Evolutionary conservation across 1,140 invertebrate species (phyloP).

Genomic region (Helicoverpa zea): DNA sequence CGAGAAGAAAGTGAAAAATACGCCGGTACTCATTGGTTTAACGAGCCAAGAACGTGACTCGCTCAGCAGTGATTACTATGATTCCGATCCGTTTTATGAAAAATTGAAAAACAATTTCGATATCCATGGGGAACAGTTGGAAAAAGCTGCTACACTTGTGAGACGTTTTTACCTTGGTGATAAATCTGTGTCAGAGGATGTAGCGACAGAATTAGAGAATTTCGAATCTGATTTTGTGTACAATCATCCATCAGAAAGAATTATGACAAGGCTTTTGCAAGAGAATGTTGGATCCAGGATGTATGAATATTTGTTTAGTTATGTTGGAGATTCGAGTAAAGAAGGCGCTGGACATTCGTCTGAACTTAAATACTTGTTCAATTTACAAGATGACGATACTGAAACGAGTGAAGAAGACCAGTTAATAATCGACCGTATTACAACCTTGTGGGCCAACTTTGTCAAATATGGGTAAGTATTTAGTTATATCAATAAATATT

Average conservation of each 20-base stretch:
- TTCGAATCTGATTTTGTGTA: conserved; percentile 76
- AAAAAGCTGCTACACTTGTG: conserved; percentile 64
- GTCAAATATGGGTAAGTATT: conserved; percentile 76
- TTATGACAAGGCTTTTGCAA: conserved; percentile 66
- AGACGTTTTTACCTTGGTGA: conserved; percentile 80
- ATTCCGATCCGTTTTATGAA: conserved; percentile 72
- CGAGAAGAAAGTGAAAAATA: conserved; percentile 70
- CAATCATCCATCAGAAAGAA: conserved; percentile 74
- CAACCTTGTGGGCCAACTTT: conserved; percentile 77
- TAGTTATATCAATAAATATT: background rate
- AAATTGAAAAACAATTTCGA: conserved; percentile 74
- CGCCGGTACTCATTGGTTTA: conserved; percentile 76
- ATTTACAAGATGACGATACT: conserved; percentile 47
- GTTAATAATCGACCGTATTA: conserved; percentile 64
- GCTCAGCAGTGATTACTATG: conserved; percentile 64
- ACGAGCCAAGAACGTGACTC: conserved; percentile 68
- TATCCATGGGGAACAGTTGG: conserved; percentile 66
- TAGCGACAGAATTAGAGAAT: conserved; percentile 61
- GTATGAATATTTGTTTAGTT: conserved; percentile 78
- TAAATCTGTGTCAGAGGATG: conserved; percentile 61
- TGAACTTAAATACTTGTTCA: conserved; percentile 75
- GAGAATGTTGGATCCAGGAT: conserved; percentile 69
- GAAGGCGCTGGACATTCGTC: conserved; percentile 64
- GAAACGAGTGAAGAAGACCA: conserved; percentile 60
- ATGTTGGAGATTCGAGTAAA: conserved; percentile 58